phyloP scores from a whole-genome alignment of 2,113 vertebrate genomes.

The Ctenomys sociabilis region DNA sequence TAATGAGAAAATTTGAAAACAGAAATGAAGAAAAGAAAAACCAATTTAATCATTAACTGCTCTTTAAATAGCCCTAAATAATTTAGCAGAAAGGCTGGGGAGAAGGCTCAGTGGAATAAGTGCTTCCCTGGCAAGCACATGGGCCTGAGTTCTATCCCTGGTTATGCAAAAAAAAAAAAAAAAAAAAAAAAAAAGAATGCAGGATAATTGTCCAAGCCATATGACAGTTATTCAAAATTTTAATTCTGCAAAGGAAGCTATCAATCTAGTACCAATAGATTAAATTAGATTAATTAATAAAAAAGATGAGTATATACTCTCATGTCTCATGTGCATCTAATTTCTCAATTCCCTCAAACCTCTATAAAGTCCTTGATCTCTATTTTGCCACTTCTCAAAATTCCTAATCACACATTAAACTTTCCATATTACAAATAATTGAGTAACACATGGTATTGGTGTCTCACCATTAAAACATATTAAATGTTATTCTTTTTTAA shows the following conservation, averaged over 20 bases:
- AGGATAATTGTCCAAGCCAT: too few species aligned
- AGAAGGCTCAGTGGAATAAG: too few species aligned
- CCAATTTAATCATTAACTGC: too few species aligned
- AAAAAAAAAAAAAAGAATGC: too few species aligned
- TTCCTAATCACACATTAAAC: background rate
- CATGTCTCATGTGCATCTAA: background rate
- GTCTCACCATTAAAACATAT: background rate
- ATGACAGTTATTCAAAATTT: background rate
- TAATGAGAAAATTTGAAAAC: too few species aligned
- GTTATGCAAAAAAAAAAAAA: too few species aligned
- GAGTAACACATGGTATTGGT: background rate
- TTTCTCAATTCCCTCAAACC: background rate
- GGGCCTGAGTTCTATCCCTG: too few species aligned
- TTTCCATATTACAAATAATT: constrained; percentile 27
- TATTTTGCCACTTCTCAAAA: constrained; percentile 14
- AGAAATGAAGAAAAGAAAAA: too few species aligned
- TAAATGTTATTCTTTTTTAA: background rate
- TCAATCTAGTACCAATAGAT: background rate
- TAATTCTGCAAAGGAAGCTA: background rate
- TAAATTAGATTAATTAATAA: background rate
- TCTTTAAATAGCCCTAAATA: too few species aligned
- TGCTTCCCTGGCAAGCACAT: too few species aligned
- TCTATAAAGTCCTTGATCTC: background rate
- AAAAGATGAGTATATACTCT: background rate
- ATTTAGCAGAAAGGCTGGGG: too few species aligned